phyloP scores from a whole-genome alignment of 2,888 invertebrate genomes.

The Drosophila merina region DNA sequence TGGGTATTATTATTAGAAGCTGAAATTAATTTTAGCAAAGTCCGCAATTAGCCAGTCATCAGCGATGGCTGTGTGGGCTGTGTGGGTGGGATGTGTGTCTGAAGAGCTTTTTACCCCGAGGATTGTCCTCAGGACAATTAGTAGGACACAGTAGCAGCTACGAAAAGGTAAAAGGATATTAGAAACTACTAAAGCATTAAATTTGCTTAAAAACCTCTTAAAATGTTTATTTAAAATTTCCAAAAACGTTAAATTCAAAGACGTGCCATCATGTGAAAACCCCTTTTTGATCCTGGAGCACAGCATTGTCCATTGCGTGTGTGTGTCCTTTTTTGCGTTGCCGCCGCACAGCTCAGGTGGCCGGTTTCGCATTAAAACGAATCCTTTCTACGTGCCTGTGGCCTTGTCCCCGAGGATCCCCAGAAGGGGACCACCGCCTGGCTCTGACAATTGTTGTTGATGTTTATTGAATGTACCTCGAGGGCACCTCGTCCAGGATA shows the following conservation, averaged over 20 bases:
- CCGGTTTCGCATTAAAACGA: conserved; percentile 55
- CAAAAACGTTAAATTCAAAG: background rate
- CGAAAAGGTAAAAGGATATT: too few relatives aligned
- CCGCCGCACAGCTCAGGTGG: conserved; percentile 38
- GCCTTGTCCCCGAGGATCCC: conserved; percentile 25
- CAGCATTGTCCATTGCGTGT: conserved; percentile 23
- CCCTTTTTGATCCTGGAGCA: conserved; percentile 7
- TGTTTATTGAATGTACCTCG: conserved; percentile 48
- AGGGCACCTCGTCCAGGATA: conserved; percentile 10
- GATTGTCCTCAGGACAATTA: conserved; percentile 7
- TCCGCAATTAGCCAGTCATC: conserved; percentile 72
- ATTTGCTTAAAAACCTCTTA: background rate
- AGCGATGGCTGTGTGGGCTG: conserved; percentile 36
- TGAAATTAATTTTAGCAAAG: conserved; percentile 76
- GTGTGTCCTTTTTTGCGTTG: conserved; percentile 40
- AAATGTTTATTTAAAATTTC: background rate
- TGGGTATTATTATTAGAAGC: conserved; percentile 67
- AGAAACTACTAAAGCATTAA: too few relatives aligned
- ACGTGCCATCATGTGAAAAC: background rate
- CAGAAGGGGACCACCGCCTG: conserved; percentile 18
- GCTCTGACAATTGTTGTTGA: conserved; percentile 49
- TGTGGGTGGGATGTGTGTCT: conserved; percentile 6
- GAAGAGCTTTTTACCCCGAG: conserved; percentile 16
- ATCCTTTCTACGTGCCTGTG: conserved; percentile 68
- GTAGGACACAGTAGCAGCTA: background rate